Evolutionary conservation across 2,797 vertebrate species (phyloP).

Genomic region (Enteromius unitaeniatus): DNA sequence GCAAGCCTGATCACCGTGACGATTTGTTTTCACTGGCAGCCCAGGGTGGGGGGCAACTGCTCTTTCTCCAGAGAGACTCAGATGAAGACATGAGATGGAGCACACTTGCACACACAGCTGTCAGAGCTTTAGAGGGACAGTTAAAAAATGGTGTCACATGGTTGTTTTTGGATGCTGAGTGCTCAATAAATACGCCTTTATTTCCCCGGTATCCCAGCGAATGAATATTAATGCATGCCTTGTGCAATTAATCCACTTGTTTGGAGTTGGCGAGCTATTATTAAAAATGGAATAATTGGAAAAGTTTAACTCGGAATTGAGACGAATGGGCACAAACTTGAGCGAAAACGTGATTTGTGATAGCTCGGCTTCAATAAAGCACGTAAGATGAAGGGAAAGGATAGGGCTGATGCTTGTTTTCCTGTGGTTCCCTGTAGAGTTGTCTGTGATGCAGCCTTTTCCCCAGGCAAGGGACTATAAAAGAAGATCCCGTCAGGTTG

Average conservation of each 20-base stretch:
- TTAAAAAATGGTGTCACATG: slow-evolving; percentile 15
- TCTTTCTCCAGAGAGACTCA: slow-evolving; percentile 45
- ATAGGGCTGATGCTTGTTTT: slow-evolving; percentile 41
- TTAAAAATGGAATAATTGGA: slow-evolving; percentile 1
- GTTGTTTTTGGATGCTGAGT: slow-evolving; percentile 26
- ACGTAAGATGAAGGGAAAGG: not conserved
- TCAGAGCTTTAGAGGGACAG: slow-evolving; percentile 21
- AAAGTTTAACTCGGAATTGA: slow-evolving; percentile 13
- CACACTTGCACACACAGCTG: slow-evolving; percentile 40
- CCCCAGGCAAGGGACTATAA: slow-evolving; percentile 54
- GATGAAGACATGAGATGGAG: slow-evolving; percentile 52
- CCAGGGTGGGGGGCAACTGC: slow-evolving; percentile 34
- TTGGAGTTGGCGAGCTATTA: not conserved
- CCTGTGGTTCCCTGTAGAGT: slow-evolving; percentile 39
- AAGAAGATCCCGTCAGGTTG: slow-evolving; percentile 54
- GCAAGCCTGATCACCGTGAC: slow-evolving; percentile 53
- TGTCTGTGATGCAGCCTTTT: slow-evolving; percentile 36
- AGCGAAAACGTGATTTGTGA: not conserved
- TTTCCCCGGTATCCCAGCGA: slow-evolving; percentile 16
- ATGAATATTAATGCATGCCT: slow-evolving; percentile 25
- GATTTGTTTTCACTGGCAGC: slow-evolving; percentile 61
- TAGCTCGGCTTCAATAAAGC: not conserved
- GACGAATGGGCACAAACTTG: not conserved
- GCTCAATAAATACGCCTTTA: slow-evolving; percentile 39
- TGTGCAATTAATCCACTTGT: slow-evolving; percentile 35